Conservation (phyloP, 1,140 invertebrate species). For the Scaptomyza graminum region DNA sequence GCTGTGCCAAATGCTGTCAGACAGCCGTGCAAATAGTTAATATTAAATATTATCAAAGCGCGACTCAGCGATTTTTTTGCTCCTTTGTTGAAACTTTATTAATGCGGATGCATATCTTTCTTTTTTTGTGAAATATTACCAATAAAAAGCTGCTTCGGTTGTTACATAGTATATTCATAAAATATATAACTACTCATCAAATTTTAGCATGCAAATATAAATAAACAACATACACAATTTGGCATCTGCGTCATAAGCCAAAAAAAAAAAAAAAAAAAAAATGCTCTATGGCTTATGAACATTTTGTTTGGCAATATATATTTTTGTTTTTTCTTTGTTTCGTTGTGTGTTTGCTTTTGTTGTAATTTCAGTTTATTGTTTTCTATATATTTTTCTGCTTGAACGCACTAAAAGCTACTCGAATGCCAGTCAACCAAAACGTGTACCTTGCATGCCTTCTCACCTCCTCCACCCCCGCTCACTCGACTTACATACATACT, state of each 20-base stretch:
- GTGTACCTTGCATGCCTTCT: slow-evolving; percentile 27
- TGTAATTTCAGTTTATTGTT: slow-evolving; percentile 80
- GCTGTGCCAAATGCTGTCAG: slow-evolving; percentile 15
- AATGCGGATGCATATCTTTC: slow-evolving; percentile 26
- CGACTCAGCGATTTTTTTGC: not conserved
- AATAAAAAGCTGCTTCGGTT: not conserved
- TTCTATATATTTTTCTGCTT: slow-evolving; percentile 82
- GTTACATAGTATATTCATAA: slow-evolving; percentile 7
- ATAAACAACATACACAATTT: slow-evolving; percentile 32
- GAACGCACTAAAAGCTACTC: slow-evolving; percentile 80
- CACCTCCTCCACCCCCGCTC: not conserved
- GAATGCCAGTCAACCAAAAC: slow-evolving; percentile 59
- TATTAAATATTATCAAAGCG: slow-evolving; percentile 35
- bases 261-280: slow-evolving; percentile 35
- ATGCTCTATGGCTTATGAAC: slow-evolving; percentile 73
- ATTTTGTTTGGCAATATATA: slow-evolving; percentile 73
- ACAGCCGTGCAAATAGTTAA: slow-evolving; percentile 33
- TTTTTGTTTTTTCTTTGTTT: slow-evolving; percentile 24
- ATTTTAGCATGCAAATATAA: slow-evolving; percentile 70
- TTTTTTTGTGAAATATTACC: slow-evolving; percentile 15
- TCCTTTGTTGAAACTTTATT: slow-evolving; percentile 45
- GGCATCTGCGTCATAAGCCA: slow-evolving; percentile 12
- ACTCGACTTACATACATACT: not conserved
- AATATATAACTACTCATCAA: slow-evolving; percentile 68
- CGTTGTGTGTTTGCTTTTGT: slow-evolving; percentile 37